A percentile compares a stretch with the other conserved stretches of the same genome.
These are phyloP conservation scores for Sebastes umbrosus DNA, from an alignment of 2,797 vertebrate species.

Conservation along the genomic window DNA sequence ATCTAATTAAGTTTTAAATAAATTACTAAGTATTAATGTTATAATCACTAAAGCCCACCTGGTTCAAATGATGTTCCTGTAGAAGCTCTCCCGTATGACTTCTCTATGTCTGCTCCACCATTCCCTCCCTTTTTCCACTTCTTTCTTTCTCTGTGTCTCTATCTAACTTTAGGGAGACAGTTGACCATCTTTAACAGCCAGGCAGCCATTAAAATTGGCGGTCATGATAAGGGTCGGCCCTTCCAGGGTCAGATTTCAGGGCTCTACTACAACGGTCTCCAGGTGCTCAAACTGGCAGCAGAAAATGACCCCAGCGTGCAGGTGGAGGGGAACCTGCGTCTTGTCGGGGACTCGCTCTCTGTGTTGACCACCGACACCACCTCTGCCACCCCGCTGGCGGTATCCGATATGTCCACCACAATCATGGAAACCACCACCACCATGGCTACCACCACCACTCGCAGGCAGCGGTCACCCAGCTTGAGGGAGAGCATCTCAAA, in stretches of 20 bases:
- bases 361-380: constrained; percentile 91
- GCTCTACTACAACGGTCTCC: constrained; percentile 96
- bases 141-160: constrained; percentile 42
- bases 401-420: constrained; percentile 95
- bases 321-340: constrained; percentile 91
- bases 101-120: constrained; percentile 39
- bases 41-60: constrained; percentile 41
- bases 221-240: constrained; percentile 90
- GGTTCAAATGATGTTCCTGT: constrained; percentile 47
- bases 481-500: constrained; percentile 93
- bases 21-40: constrained; percentile 19
- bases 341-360: constrained; percentile 92
- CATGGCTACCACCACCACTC: constrained; percentile 96
- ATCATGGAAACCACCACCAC: constrained; percentile 98
- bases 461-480: constrained; percentile 92
- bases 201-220: constrained; percentile 94
- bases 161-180: constrained; percentile 87
- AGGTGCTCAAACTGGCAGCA: constrained; percentile 94
- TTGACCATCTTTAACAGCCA: constrained; percentile 99
- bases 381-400: constrained; percentile 88
- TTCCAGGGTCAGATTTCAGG: constrained; percentile 98
- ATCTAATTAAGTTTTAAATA: constrained; percentile 37
- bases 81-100: constrained; percentile 42
- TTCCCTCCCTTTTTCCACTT: constrained; percentile 38
- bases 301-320: constrained; percentile 93